These are phyloP conservation scores for Elegia similella DNA, from an alignment of 2,888 invertebrate species.

Conservation along the genomic window DNA sequence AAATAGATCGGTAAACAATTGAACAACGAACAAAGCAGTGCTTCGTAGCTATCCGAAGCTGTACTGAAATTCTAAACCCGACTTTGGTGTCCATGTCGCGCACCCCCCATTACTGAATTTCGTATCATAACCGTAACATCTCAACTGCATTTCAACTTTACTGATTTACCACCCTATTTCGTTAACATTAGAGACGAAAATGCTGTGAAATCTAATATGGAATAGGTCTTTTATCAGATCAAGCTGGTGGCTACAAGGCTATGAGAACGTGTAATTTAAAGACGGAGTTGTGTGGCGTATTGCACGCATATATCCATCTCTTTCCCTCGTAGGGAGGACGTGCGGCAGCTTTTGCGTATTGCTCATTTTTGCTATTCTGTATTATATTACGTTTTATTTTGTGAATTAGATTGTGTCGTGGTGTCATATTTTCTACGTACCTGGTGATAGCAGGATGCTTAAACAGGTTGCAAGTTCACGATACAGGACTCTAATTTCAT, in stretches of 20 bases:
- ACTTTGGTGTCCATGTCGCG: constrained; percentile 78
- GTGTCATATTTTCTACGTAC: constrained; percentile 73
- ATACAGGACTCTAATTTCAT: not conserved
- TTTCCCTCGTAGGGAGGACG: constrained; percentile 44
- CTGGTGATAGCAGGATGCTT: constrained; percentile 53
- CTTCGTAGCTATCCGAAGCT: constrained; percentile 80
- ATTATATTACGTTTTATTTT: constrained; percentile 79
- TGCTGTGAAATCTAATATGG: constrained; percentile 25
- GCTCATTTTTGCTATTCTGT: constrained; percentile 76
- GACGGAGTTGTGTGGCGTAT: constrained; percentile 60
- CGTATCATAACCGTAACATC: constrained; percentile 45
- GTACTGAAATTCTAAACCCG: constrained; percentile 81
- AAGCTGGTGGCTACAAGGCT: constrained; percentile 65
- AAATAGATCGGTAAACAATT: constrained; percentile 74
- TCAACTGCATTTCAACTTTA: constrained; percentile 21
- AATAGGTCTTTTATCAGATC: constrained; percentile 41
- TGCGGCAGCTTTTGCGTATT: constrained; percentile 62
- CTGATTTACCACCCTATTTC: rapidly evolving
- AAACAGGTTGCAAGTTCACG: constrained; percentile 53
- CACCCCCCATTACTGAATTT: constrained; percentile 81
- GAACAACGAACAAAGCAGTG: constrained; percentile 75
- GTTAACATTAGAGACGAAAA: constrained; percentile 30
- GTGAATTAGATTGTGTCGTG: constrained; percentile 77
- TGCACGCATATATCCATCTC: constrained; percentile 50
- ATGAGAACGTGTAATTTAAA: constrained; percentile 82